These are phyloP conservation scores for Orchestes rusci DNA, from an alignment of 2,888 invertebrate genomes.

Conservation along the genomic window DNA sequence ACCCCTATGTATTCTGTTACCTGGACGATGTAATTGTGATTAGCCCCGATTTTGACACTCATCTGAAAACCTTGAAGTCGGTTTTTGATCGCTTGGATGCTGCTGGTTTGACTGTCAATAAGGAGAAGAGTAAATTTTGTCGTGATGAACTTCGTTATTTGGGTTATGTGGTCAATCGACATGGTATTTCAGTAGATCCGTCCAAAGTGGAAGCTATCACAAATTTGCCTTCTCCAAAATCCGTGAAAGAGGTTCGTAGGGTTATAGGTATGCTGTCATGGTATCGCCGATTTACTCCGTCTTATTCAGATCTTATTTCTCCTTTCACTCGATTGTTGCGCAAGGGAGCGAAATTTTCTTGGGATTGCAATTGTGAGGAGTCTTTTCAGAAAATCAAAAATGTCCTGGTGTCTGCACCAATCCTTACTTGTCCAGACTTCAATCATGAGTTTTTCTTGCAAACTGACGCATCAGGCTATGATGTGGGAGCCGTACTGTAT, in stretches of 20 bases:
- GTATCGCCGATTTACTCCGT: constrained; percentile 14
- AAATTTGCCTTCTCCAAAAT: too few species aligned
- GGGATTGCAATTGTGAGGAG: not conserved
- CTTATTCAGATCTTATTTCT: too few species aligned
- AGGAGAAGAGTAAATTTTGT: constrained; percentile 17
- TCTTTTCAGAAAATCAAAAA: not conserved
- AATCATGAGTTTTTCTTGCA: too few species aligned
- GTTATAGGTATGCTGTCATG: constrained; percentile 11
- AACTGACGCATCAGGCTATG: too few species aligned
- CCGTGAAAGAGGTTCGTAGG: too few species aligned
- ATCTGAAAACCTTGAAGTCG: constrained; percentile 14
- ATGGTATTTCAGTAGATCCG: constrained; percentile 15
- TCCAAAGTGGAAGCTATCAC: constrained; percentile 14
- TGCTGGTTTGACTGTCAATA: constrained; percentile 27
- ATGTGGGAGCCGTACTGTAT: not conserved
- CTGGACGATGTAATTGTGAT: constrained; percentile 28
- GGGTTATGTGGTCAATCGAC: constrained; percentile 17
- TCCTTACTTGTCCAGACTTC: not conserved
- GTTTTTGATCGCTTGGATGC: constrained; percentile 18
- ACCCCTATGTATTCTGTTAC: constrained; percentile 27
- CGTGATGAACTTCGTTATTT: constrained; percentile 14
- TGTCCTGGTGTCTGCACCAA: not conserved
- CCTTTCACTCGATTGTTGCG: not conserved
- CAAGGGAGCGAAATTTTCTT: not conserved
- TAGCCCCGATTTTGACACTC: constrained; percentile 25